These are phyloP conservation scores for Microtus ochrogaster DNA, from an alignment of 2,113 vertebrate genomes.

Conservation along the genomic window DNA sequence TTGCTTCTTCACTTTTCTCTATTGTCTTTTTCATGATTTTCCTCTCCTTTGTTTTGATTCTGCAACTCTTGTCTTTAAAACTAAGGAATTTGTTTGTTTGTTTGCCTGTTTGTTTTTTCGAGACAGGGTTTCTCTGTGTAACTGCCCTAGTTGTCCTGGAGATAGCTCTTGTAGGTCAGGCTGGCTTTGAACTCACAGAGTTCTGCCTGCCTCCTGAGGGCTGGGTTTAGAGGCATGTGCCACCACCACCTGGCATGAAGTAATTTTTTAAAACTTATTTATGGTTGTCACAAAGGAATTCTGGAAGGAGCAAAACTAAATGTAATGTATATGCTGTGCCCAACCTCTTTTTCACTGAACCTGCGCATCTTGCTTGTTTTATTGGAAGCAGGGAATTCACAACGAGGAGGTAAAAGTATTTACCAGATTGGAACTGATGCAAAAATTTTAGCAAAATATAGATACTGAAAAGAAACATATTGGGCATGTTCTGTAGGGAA, in stretches of 20 bases:
- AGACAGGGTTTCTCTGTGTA: no score
- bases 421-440: neutral
- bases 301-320: neutral
- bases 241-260: no score
- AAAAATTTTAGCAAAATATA: neutral
- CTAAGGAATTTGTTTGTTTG: neutral
- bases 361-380: neutral
- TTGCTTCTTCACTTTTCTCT: neutral
- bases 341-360: neutral
- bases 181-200: no score
- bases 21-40: neutral
- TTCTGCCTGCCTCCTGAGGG: no score
- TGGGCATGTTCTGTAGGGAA: neutral
- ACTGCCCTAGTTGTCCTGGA: no score
- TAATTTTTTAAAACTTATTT: neutral
- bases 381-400: neutral
- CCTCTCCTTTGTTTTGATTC: neutral
- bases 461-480: neutral
- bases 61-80: neutral
- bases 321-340: neutral
- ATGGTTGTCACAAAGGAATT: neutral
- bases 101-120: no score
- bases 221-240: no score
- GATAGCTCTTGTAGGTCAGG: no score
- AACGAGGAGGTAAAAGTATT: neutral